Evolutionary conservation across 2,797 vertebrate species (phyloP).

Genomic region (Pseudocheirus occidentalis): DNA sequence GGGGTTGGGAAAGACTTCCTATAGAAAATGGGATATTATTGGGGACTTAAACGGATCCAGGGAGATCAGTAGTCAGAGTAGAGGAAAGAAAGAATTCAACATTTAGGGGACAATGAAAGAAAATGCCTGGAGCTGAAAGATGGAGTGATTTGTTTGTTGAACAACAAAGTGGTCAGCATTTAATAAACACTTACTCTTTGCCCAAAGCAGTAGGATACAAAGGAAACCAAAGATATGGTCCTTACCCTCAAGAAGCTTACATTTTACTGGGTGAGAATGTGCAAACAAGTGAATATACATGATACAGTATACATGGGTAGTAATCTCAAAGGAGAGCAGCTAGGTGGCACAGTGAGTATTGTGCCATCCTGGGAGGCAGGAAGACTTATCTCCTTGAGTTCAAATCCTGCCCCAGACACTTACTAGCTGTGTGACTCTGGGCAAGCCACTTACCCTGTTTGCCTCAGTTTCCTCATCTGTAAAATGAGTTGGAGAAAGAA

Average conservation of each 20-base stretch:
- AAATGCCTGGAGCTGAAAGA: not conserved
- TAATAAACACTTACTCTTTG: too few relatives aligned
- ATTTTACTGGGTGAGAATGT: too few relatives aligned
- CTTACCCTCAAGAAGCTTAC: too few relatives aligned
- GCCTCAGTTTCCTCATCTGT: not conserved
- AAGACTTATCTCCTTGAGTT: too few relatives aligned
- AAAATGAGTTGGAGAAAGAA: not conserved
- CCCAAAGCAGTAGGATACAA: too few relatives aligned
- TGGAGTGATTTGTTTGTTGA: not conserved
- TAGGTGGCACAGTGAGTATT: too few relatives aligned
- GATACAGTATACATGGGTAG: too few relatives aligned
- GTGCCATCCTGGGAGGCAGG: too few relatives aligned
- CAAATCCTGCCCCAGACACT: too few relatives aligned
- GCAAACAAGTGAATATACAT: too few relatives aligned
- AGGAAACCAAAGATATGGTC: too few relatives aligned
- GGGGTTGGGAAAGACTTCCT: not conserved
- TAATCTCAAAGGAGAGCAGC: too few relatives aligned
- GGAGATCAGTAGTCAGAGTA: not conserved
- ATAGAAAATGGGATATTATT: not conserved
- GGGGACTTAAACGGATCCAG: not conserved
- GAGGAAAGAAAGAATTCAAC: not conserved
- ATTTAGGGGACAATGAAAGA: not conserved
- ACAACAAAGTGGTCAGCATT: not conserved
- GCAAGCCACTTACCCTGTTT: not conserved
- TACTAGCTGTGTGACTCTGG: not conserved